These are phyloP conservation scores for Lynx canadensis DNA, from an alignment of 2,113 vertebrate genomes.

Conservation along the genomic window DNA sequence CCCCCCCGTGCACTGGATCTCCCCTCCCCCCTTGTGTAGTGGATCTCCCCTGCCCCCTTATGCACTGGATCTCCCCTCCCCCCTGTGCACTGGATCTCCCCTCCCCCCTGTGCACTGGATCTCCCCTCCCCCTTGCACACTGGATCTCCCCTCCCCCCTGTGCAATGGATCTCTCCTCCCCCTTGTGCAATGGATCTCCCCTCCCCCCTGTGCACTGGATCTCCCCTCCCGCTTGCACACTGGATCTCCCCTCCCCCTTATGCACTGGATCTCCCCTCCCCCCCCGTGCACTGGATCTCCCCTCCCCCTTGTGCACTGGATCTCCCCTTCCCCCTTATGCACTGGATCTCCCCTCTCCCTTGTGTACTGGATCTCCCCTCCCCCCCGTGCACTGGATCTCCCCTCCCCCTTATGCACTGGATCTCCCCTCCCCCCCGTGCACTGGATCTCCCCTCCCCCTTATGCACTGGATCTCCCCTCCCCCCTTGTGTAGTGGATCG, in stretches of 20 bases:
- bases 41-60: neutral
- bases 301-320: too few species aligned
- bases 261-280: neutral
- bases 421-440: neutral
- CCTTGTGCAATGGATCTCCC: too few species aligned
- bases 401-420: neutral
- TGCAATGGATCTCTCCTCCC: too few species aligned
- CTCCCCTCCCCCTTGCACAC: neutral
- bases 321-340: too few species aligned
- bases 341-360: neutral
- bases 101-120: neutral
- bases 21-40: too few species aligned
- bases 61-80: neutral
- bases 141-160: fast-evolving
- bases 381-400: fast-evolving
- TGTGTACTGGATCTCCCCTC: too few species aligned
- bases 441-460: neutral
- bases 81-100: neutral
- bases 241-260: neutral
- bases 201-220: neutral
- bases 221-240: neutral
- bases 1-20: neutral
- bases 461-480: too few species aligned
- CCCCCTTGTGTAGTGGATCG: too few species aligned
- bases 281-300: neutral